Base-by-base conservation (phyloP, 2,113 vertebrate species). In the Mus spicilegus region DNA sequence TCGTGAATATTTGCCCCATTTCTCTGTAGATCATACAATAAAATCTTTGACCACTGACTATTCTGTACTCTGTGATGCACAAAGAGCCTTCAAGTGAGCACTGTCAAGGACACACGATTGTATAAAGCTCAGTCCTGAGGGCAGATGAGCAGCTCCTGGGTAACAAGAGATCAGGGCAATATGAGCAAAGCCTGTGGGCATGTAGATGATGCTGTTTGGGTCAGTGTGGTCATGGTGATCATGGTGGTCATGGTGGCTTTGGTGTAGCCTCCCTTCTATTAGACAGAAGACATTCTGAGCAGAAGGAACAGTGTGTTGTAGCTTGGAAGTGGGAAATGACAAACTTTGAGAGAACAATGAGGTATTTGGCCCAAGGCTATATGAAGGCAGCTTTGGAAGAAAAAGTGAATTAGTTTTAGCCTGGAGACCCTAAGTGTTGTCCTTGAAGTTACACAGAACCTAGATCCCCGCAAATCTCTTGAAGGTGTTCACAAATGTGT, bases 401-500 rank as follows among this genome's bases (percentile, higher is more conserved):
- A 72, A 89, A 88, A 88, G 36, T 61, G 58, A 95, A 80, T 89
- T 87, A 6, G 49, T 89, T 94, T 97, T 51, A 93, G 36, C 5
- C 20, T 63, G 16, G 39, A 69, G 54, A 22, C 20, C 14, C 39
- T 33, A 36, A 0, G 1, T 24, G 14, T 70, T 24, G n/a, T 78
- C 22, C 26, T 12, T n/a, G 46, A 75, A 63, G 17, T 70, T 58
- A 89, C 49, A 82, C 39, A 88, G 42, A 54, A 24, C 0, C 54
- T 95, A 19, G 58, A 5, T 24, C 24, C 0, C 13, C 36, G 4
- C 22, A 65, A 84, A 93, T 82, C 72, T n/a, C 46, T 80, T 93
- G 54, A 49, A 49, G 22, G 39, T 80, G 10, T 76, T 91, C 90
- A 65, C 2, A 95, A 70, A 22, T 19, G 61, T 77, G 16, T 81